Percentiles rank a stretch among this genome's conserved stretches.
phyloP scores from a whole-genome alignment of 2,113 vertebrate species.

The Microtus montanus region DNA sequence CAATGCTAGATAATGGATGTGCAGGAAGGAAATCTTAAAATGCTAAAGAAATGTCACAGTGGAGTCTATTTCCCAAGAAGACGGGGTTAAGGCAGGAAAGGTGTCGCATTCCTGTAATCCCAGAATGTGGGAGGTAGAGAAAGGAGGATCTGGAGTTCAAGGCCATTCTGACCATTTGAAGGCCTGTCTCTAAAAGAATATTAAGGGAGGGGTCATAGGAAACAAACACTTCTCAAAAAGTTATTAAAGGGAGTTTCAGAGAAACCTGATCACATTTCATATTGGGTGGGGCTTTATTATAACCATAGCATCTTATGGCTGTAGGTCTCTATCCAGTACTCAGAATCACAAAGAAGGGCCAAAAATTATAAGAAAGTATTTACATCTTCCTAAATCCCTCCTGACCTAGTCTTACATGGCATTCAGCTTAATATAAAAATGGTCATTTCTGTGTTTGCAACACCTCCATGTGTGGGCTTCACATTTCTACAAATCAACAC shows the following conservation, averaged over 20 bases:
- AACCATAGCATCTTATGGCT: not conserved
- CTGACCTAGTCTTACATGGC: not conserved
- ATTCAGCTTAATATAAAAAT: not conserved
- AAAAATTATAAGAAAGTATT: not conserved
- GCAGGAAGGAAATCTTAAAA: not conserved
- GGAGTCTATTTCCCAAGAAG: not conserved
- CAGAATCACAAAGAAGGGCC: not conserved
- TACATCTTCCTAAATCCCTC: not conserved
- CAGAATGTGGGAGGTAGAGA: not conserved
- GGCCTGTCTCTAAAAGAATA: not conserved
- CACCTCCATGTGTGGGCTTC: not conserved
- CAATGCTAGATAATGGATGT: not conserved
- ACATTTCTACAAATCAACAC: not conserved
- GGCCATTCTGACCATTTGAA: not conserved
- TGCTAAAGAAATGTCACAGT: not conserved
- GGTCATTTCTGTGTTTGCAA: not conserved
- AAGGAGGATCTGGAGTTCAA: not conserved
- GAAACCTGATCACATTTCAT: not conserved
- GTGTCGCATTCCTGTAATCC: not conserved
- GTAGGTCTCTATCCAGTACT: not conserved
- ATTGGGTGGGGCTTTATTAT: not conserved
- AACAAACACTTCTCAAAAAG: conserved; percentile 2
- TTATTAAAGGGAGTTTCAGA: not conserved
- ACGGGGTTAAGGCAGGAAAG: not conserved
- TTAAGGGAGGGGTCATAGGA: fast-evolving